These are phyloP conservation scores for Pseudomyrmex dendroicus DNA, from an alignment of 1,140 invertebrate species.

Conservation along the genomic window DNA sequence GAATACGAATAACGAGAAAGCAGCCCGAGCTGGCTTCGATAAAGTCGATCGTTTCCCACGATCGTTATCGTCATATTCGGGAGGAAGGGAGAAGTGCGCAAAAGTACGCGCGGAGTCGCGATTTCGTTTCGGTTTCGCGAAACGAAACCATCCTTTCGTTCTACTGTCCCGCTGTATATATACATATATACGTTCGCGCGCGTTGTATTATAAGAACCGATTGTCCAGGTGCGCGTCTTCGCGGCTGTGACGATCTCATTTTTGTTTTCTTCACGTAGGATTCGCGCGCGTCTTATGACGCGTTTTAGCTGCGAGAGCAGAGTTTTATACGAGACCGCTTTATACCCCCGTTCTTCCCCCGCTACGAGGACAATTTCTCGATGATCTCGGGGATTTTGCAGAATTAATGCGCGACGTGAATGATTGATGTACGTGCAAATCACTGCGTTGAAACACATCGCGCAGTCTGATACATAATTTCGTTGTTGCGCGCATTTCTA, in stretches of 20 bases:
- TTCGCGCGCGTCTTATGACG: constrained; percentile 19
- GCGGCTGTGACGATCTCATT: constrained; percentile 32
- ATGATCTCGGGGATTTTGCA: neutral
- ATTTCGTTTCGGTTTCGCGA: constrained; percentile 34
- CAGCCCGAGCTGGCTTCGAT: constrained; percentile 27
- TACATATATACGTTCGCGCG: neutral
- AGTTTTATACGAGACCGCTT: neutral
- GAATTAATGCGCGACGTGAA: constrained; percentile 13
- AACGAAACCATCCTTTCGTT: constrained; percentile 10
- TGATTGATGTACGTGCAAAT: constrained; percentile 45
- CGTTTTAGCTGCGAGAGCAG: constrained; percentile 9
- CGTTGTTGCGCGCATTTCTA: constrained; percentile 18
- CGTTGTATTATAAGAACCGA: constrained; percentile 32
- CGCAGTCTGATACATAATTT: constrained; percentile 26
- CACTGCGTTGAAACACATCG: constrained; percentile 3
- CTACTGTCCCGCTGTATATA: neutral
- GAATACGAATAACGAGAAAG: constrained; percentile 57
- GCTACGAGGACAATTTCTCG: neutral
- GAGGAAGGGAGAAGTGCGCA: neutral
- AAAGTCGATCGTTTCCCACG: constrained; percentile 37
- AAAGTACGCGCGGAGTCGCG: constrained; percentile 28
- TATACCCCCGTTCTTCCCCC: neutral
- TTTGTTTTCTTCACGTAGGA: constrained; percentile 16
- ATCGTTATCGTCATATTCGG: constrained; percentile 47
- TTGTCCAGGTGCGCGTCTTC: constrained; percentile 37